Percentiles rank a stretch among this genome's conserved stretches.
Conservation (phyloP, 2,888 invertebrate species). For the Metopia argyrocephala region DNA sequence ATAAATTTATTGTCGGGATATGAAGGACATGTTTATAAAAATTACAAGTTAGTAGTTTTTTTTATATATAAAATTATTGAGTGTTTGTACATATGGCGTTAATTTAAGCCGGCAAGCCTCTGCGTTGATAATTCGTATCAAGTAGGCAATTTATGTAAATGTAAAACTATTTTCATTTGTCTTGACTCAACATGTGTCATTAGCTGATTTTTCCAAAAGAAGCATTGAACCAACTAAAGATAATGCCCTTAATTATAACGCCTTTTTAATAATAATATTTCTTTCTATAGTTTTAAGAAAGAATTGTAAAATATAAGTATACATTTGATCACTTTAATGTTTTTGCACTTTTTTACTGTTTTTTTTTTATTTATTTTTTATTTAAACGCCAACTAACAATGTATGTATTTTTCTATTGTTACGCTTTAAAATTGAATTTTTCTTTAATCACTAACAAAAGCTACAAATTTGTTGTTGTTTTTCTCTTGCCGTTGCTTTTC, state of each 20-base stretch:
- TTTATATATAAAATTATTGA: no score
- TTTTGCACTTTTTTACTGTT: not conserved
- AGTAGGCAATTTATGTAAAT: no score
- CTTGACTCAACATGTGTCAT: no score
- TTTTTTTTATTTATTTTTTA: constrained; percentile 15
- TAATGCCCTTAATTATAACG: not conserved
- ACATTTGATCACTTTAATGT: not conserved
- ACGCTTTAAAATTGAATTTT: constrained; percentile 32
- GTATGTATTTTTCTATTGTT: constrained; percentile 43
- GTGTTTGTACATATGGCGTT: no score
- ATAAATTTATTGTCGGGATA: no score
- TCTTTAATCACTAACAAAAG: constrained; percentile 34
- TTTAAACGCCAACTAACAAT: constrained; percentile 15
- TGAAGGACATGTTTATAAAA: no score
- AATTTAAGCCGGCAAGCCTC: no score
- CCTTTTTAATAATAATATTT: not conserved
- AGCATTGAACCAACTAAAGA: not conserved
- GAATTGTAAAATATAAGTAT: not conserved
- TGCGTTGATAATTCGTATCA: no score
- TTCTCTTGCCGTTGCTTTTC: constrained; percentile 41
- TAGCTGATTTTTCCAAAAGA: no score
- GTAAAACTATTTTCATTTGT: no score
- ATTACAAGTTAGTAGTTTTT: no score
- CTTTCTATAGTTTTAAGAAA: not conserved
- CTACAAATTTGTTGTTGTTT: constrained; percentile 27